Conservation (phyloP, 2,797 vertebrate genomes). For the Monodelphis domestica region DNA sequence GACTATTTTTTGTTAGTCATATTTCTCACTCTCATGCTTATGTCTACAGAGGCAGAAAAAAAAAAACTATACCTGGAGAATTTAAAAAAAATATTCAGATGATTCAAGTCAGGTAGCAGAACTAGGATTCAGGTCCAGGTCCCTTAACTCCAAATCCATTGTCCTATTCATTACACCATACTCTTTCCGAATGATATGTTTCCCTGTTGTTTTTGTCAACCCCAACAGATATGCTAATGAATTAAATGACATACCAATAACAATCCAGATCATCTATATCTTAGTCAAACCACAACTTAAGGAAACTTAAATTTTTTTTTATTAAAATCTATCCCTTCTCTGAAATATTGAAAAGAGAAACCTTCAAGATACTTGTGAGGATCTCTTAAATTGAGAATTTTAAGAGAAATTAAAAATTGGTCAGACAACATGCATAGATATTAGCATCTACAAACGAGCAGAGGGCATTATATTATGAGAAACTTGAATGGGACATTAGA, state of each 20-base stretch:
- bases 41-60: neutral
- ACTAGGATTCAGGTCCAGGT: neutral
- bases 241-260: neutral
- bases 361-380: neutral
- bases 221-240: neutral
- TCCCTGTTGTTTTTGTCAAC: neutral
- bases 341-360: neutral
- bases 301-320: conserved; percentile 23
- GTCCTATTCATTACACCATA: neutral
- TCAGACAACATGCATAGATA: conserved; percentile 30
- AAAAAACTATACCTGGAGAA: neutral
- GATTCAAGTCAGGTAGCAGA: neutral
- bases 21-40: neutral
- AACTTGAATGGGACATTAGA: neutral
- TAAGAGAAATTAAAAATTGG: conserved; percentile 14
- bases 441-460: neutral
- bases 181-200: neutral
- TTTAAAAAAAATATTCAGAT: neutral
- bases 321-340: neutral
- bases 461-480: neutral
- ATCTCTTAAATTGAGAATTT: neutral
- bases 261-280: neutral
- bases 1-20: neutral
- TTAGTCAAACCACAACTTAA: neutral
- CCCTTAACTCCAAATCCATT: neutral